Conservation (phyloP, 1,140 invertebrate species). For the Platyscapa corneri region DNA sequence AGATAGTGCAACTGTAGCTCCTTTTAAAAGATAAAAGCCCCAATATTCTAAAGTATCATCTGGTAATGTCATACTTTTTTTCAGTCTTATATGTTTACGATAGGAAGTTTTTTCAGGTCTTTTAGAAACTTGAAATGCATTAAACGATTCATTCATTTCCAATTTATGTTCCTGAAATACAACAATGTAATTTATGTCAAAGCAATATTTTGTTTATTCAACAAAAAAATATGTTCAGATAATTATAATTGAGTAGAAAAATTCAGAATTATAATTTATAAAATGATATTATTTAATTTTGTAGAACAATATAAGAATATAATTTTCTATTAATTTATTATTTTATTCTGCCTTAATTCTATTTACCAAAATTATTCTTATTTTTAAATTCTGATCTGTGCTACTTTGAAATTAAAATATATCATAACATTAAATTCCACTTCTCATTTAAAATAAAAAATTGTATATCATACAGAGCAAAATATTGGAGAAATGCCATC, state of each 20-base stretch:
- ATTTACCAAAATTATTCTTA: background rate
- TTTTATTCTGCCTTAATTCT: background rate
- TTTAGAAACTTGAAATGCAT: conserved; percentile 86
- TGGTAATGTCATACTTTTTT: conserved; percentile 86
- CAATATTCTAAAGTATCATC: conserved; percentile 92
- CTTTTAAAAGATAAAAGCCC: conserved; percentile 88
- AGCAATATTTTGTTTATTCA: background rate
- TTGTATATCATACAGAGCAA: conserved; percentile 76
- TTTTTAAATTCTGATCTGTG: background rate
- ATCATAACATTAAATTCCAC: background rate
- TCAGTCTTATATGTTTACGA: conserved; percentile 84
- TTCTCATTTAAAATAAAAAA: background rate
- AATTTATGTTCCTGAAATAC: conserved; percentile 79
- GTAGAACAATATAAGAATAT: background rate
- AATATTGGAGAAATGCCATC: conserved; percentile 86
- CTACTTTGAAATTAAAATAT: background rate
- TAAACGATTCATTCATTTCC: conserved; percentile 85
- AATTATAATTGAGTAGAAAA: too few relatives aligned
- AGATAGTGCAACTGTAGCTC: conserved; percentile 83
- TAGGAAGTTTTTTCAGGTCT: conserved; percentile 80
- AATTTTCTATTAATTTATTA: background rate
- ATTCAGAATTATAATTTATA: background rate
- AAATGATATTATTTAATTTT: conserved; percentile 7
- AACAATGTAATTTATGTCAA: conserved; percentile 49
- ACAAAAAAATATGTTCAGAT: conserved; percentile 68